Percentiles rank a stretch among this genome's conserved stretches.
Conservation (phyloP, 2,113 vertebrate genomes). For the Scolopax mira region DNA sequence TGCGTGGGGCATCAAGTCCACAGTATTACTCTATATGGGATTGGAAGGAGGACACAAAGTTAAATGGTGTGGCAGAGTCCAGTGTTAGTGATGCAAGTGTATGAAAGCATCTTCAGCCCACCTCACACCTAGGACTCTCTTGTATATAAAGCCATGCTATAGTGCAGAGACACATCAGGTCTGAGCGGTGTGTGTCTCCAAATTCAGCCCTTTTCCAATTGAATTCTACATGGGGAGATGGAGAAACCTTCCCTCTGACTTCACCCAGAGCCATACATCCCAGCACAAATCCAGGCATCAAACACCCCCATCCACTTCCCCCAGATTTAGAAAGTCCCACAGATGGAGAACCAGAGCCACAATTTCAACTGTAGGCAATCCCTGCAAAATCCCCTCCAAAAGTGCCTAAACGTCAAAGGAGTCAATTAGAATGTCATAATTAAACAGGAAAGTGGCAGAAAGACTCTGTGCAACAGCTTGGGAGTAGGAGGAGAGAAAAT, state of each 20-base stretch:
- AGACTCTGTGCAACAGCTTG: background rate
- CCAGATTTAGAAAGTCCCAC: background rate
- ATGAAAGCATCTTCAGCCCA: background rate
- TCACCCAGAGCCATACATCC: background rate
- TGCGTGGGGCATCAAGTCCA: background rate
- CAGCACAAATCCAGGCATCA: background rate
- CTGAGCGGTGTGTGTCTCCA: background rate
- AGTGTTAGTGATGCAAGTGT: too few relatives aligned
- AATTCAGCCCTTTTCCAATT: background rate
- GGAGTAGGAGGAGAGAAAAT: background rate
- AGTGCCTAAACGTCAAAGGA: background rate
- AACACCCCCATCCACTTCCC: background rate
- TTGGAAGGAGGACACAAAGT: background rate
- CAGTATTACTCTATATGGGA: background rate
- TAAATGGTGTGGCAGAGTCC: background rate
- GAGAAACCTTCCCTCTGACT: background rate
- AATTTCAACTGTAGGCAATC: background rate
- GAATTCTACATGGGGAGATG: background rate
- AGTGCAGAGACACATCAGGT: fast-evolving
- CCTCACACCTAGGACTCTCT: background rate
- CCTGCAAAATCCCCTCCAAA: background rate
- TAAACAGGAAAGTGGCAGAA: background rate
- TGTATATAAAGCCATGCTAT: background rate
- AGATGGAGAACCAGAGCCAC: background rate
- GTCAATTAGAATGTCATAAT: constrained; percentile 28